Conservation (phyloP, 2,797 vertebrate species). For the Falco berigora region DNA sequence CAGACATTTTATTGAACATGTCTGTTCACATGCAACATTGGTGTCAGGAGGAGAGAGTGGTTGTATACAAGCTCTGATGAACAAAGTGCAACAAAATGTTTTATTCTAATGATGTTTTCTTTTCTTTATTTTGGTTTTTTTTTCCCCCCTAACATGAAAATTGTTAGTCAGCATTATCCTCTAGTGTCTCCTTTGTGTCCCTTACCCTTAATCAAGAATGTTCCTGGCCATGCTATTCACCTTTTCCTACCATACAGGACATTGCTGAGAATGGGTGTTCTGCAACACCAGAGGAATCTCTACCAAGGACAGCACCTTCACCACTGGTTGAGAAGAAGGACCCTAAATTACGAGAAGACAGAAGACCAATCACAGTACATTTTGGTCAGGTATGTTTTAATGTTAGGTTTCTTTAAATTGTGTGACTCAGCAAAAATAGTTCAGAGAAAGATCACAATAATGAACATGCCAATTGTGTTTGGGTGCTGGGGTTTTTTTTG, state of each 20-base stretch:
- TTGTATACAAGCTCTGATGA: not conserved
- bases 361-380: conserved; percentile 87
- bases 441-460: not conserved
- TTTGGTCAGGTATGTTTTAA: conserved; percentile 85
- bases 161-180: conserved; percentile 39
- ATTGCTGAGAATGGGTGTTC: conserved; percentile 87
- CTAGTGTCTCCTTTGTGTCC: conserved; percentile 19
- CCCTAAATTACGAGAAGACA: conserved; percentile 75
- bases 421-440: not conserved
- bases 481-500: not conserved
- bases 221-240: conserved; percentile 12
- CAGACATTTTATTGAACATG: not conserved
- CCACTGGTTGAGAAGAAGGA: conserved; percentile 77
- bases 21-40: not conserved
- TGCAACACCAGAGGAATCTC: conserved; percentile 67
- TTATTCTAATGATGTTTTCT: not conserved
- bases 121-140: not conserved
- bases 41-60: not conserved
- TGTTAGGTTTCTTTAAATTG: not conserved
- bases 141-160: not conserved
- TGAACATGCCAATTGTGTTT: fast-evolving
- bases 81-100: not conserved
- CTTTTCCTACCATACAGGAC: conserved; percentile 76
- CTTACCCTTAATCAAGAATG: not conserved
- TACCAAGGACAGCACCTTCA: conserved; percentile 63